phyloP scores from a whole-genome alignment of 1,140 invertebrate genomes.

The Aphelinus certus region DNA sequence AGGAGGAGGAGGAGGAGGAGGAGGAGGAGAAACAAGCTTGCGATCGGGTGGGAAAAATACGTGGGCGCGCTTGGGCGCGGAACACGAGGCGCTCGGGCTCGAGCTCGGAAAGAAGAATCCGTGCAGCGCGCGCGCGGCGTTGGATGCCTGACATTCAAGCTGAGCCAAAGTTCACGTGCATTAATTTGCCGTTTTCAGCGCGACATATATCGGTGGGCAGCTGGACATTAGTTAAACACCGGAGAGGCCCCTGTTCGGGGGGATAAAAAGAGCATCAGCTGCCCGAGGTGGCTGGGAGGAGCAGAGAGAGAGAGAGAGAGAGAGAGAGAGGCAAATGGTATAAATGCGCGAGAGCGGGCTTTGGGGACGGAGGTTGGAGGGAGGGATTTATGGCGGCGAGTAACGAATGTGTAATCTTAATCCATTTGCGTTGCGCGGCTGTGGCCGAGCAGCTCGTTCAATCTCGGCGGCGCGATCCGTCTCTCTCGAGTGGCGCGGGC shows the following conservation, averaged over 20 bases:
- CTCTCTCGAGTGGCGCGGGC: background rate
- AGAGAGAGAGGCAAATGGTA: slow-evolving; percentile 13
- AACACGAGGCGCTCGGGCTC: too few species aligned
- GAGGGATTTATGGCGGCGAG: slow-evolving; percentile 31
- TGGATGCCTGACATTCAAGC: slow-evolving; percentile 19
- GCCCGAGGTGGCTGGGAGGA: background rate
- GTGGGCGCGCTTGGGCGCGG: too few species aligned
- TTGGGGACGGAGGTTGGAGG: too few species aligned
- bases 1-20: too few species aligned
- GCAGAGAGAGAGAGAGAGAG: background rate
- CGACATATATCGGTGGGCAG: background rate
- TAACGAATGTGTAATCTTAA: slow-evolving; percentile 38
- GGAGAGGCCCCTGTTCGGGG: background rate
- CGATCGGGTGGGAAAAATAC: too few species aligned
- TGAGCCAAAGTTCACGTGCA: slow-evolving; percentile 10
- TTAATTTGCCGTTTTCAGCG: slow-evolving; percentile 15
- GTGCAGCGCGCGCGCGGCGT: too few species aligned
- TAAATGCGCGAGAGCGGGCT: slow-evolving; percentile 26
- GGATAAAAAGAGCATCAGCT: background rate
- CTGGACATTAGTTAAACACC: slow-evolving; percentile 22
- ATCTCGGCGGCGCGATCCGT: slow-evolving; percentile 66
- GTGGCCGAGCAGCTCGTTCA: background rate
- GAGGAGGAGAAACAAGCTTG: too few species aligned
- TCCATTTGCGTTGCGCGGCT: slow-evolving; percentile 30
- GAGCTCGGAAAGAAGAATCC: too few species aligned